Conservation (phyloP, 1,140 invertebrate species). For the Lutraria rhynchaena region DNA sequence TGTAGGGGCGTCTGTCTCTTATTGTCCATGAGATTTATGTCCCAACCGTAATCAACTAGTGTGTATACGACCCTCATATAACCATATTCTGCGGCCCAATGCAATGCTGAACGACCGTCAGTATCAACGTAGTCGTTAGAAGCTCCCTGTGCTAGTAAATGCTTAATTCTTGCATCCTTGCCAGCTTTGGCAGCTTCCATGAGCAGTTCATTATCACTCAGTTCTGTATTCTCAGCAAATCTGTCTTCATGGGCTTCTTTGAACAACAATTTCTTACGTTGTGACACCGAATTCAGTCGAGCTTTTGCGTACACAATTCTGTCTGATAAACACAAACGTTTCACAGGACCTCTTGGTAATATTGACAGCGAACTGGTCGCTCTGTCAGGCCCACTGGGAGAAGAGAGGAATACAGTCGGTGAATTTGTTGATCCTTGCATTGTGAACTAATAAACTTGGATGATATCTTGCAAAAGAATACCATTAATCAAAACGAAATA, state of each 20-base stretch:
- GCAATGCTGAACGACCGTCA: conserved; percentile 70
- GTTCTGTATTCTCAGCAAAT: conserved; percentile 60
- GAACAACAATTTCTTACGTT: conserved; percentile 49
- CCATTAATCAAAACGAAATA: too few species aligned
- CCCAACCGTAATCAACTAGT: conserved; percentile 66
- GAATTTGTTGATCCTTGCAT: not conserved
- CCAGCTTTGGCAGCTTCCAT: conserved; percentile 73
- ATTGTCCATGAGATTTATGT: conserved; percentile 69
- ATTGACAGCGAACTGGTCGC: not conserved
- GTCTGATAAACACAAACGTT: conserved; percentile 48
- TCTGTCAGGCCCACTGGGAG: not conserved
- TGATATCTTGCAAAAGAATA: too few species aligned
- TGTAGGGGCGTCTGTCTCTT: conserved; percentile 75
- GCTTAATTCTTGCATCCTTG: conserved; percentile 66
- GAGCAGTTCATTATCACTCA: conserved; percentile 64
- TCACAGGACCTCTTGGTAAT: conserved; percentile 27
- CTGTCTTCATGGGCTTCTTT: conserved; percentile 51
- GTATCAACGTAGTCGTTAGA: conserved; percentile 61
- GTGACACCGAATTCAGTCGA: conserved; percentile 44
- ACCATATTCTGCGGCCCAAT: conserved; percentile 77
- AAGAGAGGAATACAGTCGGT: not conserved
- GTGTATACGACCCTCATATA: conserved; percentile 69
- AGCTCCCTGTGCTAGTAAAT: conserved; percentile 60
- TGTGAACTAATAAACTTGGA: too few species aligned
- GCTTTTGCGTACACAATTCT: conserved; percentile 52